phyloP scores from a whole-genome alignment of 1,140 invertebrate genomes.

The Saxidomus purpurata region DNA sequence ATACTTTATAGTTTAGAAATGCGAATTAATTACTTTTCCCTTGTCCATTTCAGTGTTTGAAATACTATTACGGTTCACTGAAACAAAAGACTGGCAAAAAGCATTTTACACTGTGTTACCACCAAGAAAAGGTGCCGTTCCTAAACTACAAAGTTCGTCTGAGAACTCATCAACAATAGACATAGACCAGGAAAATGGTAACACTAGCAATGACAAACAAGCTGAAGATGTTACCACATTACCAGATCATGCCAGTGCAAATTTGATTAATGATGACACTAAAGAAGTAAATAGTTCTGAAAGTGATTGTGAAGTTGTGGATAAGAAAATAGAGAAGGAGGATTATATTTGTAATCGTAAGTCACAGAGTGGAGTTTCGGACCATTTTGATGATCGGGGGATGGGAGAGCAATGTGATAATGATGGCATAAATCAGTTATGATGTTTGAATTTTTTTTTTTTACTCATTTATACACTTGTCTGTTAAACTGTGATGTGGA shows the following conservation, averaged over 20 bases:
- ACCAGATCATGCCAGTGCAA: not conserved
- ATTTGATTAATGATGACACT: not conserved
- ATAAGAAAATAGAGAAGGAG: too few relatives aligned
- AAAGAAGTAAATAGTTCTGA: too few relatives aligned
- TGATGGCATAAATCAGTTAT: too few relatives aligned
- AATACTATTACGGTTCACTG: constrained; percentile 93
- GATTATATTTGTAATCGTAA: too few relatives aligned
- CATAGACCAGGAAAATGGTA: not conserved
- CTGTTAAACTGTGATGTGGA: too few relatives aligned
- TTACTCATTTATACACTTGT: too few relatives aligned
- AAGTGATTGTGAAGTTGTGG: too few relatives aligned
- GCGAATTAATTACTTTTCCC: not conserved
- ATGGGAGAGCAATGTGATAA: too few relatives aligned
- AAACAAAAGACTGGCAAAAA: constrained; percentile 94
- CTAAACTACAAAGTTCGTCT: constrained; percentile 14
- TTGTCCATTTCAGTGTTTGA: constrained; percentile 93
- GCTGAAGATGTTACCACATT: not conserved
- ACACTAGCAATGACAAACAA: not conserved
- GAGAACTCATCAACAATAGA: not conserved
- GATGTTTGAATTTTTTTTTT: too few relatives aligned
- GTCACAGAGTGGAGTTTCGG: too few relatives aligned
- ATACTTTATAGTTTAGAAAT: too few relatives aligned
- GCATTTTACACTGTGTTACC: constrained; percentile 92
- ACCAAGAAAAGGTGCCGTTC: constrained; percentile 85
- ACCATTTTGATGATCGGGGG: too few relatives aligned